These are phyloP conservation scores for Aricia artaxerxes DNA, from an alignment of 2,888 invertebrate species.

Conservation along the genomic window DNA sequence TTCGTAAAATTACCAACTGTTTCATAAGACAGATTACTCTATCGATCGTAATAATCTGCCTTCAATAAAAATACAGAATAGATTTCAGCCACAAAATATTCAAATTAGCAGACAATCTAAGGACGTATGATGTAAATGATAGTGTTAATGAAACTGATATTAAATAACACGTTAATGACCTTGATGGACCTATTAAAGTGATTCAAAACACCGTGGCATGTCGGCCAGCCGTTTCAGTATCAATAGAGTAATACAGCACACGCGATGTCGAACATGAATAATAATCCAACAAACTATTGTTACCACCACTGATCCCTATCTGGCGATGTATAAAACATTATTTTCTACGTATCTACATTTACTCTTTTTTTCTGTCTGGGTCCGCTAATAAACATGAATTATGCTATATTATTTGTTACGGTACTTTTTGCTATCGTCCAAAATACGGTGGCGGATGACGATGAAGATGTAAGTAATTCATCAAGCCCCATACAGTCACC, in stretches of 20 bases:
- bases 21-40: too few species aligned
- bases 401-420: constrained; percentile 17
- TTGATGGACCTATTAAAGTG: constrained; percentile 9
- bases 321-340: constrained; percentile 17
- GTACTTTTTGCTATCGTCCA: background rate
- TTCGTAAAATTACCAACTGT: background rate
- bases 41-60: too few species aligned
- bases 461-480: constrained; percentile 12
- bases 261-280: constrained; percentile 32
- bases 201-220: constrained; percentile 24
- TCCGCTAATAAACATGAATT: constrained; percentile 28
- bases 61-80: background rate
- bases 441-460: background rate
- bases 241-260: constrained; percentile 23
- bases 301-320: constrained; percentile 22
- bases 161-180: constrained; percentile 13
- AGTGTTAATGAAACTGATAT: background rate
- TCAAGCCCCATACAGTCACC: too few species aligned
- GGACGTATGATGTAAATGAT: background rate
- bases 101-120: background rate
- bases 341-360: constrained; percentile 9
- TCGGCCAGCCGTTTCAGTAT: constrained; percentile 14
- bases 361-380: constrained; percentile 2
- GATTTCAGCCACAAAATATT: background rate
- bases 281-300: constrained; percentile 24